Evolutionary conservation across 1,140 invertebrate genomes (phyloP), one percentile per base, ranked within the genome.

Genomic region (Lucilia cuprina): DNA sequence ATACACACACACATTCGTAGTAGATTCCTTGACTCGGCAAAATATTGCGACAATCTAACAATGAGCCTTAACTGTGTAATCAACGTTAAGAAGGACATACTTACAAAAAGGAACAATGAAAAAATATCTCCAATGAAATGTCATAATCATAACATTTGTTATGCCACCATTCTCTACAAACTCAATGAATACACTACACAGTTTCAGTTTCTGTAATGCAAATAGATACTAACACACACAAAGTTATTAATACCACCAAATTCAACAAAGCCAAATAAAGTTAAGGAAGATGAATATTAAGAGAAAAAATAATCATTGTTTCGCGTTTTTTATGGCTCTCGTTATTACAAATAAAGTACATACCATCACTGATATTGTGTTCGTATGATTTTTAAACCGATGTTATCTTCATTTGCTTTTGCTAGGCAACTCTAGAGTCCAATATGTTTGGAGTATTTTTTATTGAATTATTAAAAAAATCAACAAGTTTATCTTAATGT

Each of bases 21-120:
- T 49, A 19, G 12, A 25, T 80, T 80, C 17, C 19, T 70, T 80
- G 77, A 49, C 41, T 49, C 19, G n/a, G 41, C 14, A 35, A 17
- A 19, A 49, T 19, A 21, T 21, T 47, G 35, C 34, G n/a, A 41
- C 75, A 78, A 21, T 80, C 34, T 47, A 78, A 80, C 77, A 80
- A 80, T 30, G 77, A 49, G 77, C 41, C n/a, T 80, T 80, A 80
- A 80, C 25, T 80, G 77, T 80, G 77, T 80, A 80, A 80, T 80
- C 77, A 80, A 80, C 77, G 77, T 49, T 80, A 49, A 80, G 77
- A 50, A 80, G 77, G n/a, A 49, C 41, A 49, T 47, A 80, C 77
- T 49, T 41, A 41, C 47, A 25, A 10, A 17, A 49, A 21, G 77
- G 5, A 49, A 80, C 19, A 70, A 60, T 17, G 55, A 60, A 41